These are phyloP conservation scores for Ischnus inquisitorius DNA, from an alignment of 2,888 invertebrate genomes.

Conservation along the genomic window DNA sequence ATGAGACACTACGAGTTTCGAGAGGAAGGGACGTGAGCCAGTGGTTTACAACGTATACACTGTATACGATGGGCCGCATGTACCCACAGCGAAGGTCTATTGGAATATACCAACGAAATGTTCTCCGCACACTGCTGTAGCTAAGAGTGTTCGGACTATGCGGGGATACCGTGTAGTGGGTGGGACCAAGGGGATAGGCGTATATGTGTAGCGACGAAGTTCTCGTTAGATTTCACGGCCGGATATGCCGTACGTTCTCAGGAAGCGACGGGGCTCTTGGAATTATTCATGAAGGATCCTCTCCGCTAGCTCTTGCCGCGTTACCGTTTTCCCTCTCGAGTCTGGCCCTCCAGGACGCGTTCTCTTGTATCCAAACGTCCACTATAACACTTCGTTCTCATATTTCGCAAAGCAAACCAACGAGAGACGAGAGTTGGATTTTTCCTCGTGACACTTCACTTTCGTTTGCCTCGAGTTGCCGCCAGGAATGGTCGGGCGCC, in stretches of 20 bases:
- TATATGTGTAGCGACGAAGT: constrained; percentile 24
- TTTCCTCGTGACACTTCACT: not conserved
- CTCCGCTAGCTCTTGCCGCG: constrained; percentile 38
- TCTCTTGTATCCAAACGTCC: not conserved
- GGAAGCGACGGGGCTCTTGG: constrained; percentile 61
- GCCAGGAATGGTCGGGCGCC: not conserved
- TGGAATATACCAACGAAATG: constrained; percentile 54
- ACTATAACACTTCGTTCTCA: constrained; percentile 17
- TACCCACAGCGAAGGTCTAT: constrained; percentile 25
- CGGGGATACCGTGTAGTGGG: constrained; percentile 10
- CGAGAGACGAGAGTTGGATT: not conserved
- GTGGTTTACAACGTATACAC: constrained; percentile 31
- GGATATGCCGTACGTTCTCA: constrained; percentile 66
- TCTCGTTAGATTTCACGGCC: constrained; percentile 67
- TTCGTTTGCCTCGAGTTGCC: not conserved
- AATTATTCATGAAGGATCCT: constrained; percentile 73
- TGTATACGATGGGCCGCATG: constrained; percentile 1
- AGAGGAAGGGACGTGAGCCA: constrained; percentile 12
- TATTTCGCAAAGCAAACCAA: constrained; percentile 4
- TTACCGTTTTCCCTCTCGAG: constrained; percentile 2
- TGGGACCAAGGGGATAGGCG: not conserved
- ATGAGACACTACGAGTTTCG: constrained; percentile 41
- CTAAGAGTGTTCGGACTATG: constrained; percentile 26
- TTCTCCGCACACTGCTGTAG: constrained; percentile 7
- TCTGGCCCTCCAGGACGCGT: not conserved